These are phyloP conservation scores for Eurytemora carolleeae DNA, from an alignment of 1,140 invertebrate genomes.

Conservation along the genomic window DNA sequence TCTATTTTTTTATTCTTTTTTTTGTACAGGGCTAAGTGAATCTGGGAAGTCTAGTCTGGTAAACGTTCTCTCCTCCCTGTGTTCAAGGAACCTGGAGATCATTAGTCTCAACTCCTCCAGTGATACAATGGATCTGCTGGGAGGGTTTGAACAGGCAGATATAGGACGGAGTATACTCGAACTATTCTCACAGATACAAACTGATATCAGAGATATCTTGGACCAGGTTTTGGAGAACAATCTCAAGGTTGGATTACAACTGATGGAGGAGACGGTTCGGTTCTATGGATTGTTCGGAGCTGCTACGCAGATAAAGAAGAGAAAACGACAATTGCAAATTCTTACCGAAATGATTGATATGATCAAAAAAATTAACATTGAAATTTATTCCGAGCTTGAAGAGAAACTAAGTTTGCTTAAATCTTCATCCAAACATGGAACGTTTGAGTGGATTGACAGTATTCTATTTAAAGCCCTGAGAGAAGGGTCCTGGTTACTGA, in stretches of 20 bases:
- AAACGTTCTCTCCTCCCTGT: constrained; percentile 48
- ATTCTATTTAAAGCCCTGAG: constrained; percentile 57
- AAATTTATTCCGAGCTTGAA: constrained; percentile 12
- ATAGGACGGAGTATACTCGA: background rate
- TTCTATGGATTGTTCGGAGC: too few species aligned
- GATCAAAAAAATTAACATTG: background rate
- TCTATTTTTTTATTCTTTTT: constrained; percentile 17
- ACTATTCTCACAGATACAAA: background rate
- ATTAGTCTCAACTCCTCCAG: constrained; percentile 66
- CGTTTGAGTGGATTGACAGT: constrained; percentile 96
- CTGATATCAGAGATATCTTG: too few species aligned
- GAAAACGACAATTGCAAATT: too few species aligned
- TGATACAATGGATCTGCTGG: constrained; percentile 83
- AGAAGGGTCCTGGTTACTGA: constrained; percentile 68
- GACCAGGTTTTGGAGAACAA: too few species aligned
- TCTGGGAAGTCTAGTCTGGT: constrained; percentile 65
- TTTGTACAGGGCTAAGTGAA: constrained; percentile 48
- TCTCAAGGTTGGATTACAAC: too few species aligned
- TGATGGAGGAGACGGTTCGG: too few species aligned
- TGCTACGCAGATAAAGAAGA: too few species aligned
- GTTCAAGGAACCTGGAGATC: constrained; percentile 47
- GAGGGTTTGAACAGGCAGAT: constrained; percentile 84
- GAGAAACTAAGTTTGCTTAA: constrained; percentile 17
- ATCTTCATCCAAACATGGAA: constrained; percentile 47
- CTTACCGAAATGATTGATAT: constrained; percentile 14